phyloP scores from a whole-genome alignment of 1,140 invertebrate genomes.

The Scaptomyza graminum region DNA sequence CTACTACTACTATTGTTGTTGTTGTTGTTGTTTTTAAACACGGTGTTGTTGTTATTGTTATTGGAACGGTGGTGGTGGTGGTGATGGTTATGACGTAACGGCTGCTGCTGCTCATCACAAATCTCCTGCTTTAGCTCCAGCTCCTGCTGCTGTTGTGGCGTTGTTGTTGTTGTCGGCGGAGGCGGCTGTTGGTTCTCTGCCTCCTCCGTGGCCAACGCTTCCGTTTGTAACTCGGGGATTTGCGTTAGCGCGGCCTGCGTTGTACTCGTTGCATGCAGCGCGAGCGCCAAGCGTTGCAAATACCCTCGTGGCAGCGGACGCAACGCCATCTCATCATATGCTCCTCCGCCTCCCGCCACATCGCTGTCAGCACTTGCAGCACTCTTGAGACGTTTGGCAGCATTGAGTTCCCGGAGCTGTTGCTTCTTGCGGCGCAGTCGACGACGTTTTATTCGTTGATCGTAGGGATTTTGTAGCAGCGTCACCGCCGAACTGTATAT shows the following conservation, averaged over 20 bases:
- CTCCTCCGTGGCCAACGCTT: constrained; percentile 14
- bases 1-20: constrained; percentile 75
- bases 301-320: constrained; percentile 51
- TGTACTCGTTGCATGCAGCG: constrained; percentile 21
- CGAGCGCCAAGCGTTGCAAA: constrained; percentile 52
- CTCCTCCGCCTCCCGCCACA: background rate
- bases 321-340: constrained; percentile 19
- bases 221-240: constrained; percentile 18
- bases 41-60: constrained; percentile 68
- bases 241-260: background rate
- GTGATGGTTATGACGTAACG: constrained; percentile 26
- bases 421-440: constrained; percentile 63
- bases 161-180: background rate
- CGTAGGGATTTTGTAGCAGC: constrained; percentile 45
- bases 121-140: constrained; percentile 29
- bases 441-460: constrained; percentile 58
- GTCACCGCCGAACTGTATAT: constrained; percentile 68
- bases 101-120: constrained; percentile 39
- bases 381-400: constrained; percentile 63
- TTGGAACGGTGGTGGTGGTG: constrained; percentile 73
- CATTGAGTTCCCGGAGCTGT: constrained; percentile 59
- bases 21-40: constrained; percentile 71
- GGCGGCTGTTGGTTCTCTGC: constrained; percentile 29
- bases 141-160: constrained; percentile 21
- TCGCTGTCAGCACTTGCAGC: constrained; percentile 23